Evolutionary conservation across 2,113 vertebrate genomes (phyloP).

Genomic region (Dipodomys merriami): DNA sequence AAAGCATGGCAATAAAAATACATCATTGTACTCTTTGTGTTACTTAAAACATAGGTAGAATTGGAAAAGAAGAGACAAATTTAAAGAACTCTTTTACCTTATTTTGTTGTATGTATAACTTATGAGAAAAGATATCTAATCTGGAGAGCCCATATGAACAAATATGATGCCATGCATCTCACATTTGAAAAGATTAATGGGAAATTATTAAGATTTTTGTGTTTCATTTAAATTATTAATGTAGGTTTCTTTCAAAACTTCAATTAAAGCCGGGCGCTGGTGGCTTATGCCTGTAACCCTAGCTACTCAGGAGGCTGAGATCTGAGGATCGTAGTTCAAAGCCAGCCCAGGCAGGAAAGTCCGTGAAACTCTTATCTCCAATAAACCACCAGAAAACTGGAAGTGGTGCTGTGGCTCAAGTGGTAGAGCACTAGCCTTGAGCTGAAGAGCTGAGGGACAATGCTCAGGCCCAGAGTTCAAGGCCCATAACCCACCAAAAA

Average conservation of each 20-base stretch:
- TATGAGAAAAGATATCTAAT: not conserved
- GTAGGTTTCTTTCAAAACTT: constrained; percentile 13
- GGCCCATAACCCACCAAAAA: too few relatives aligned
- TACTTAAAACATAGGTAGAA: not conserved
- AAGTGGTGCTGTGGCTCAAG: too few relatives aligned
- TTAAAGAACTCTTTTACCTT: not conserved
- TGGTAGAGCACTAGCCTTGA: too few relatives aligned
- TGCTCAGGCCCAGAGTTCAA: too few relatives aligned
- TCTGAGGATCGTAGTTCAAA: too few relatives aligned
- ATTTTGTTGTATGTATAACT: constrained; percentile 5
- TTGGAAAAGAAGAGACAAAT: constrained; percentile 28
- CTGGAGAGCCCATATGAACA: not conserved
- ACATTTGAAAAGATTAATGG: constrained; percentile 9
- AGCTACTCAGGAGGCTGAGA: too few relatives aligned
- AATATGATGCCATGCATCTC: not conserved
- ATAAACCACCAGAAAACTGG: too few relatives aligned
- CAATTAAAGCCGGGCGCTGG: not conserved
- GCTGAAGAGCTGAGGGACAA: too few relatives aligned
- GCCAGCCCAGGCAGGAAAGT: too few relatives aligned
- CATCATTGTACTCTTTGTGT: not conserved
- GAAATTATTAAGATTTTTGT: not conserved
- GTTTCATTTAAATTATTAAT: not conserved
- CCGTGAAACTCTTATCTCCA: too few relatives aligned
- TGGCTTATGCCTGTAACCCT: too few relatives aligned
- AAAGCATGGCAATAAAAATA: not conserved